Evolutionary conservation across 2,888 invertebrate species (phyloP), one percentile per base, ranked within the genome.

Genomic region (Rhamnusium bicolor): DNA sequence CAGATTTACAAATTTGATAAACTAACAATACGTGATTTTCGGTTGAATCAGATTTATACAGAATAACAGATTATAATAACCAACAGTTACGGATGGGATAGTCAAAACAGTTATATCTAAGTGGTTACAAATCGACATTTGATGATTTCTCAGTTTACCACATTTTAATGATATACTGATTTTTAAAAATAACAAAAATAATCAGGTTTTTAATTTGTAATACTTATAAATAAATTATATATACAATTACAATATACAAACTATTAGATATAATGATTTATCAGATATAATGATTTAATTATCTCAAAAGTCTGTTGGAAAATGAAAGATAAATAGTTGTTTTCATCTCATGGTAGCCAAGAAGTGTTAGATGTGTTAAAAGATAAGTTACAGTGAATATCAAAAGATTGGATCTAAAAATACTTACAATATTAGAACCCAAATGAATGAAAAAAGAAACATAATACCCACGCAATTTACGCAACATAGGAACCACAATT

Each of bases 381-480:
- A 56, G 67, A 67, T 67, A 56, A 56, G 67, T 67, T 51, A 67
- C 67, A 54, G 53, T 19, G n/a, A 56, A 46, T 65, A 16, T 29
- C 32, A 32, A 14, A 32, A 18, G 51, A 18, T 14, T 63, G 6
- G 47, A 18, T 18, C 65, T 29, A 40, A 53, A 49, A 32, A 53
- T 65, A 32, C n/a, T 29, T 51, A 8, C 6, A 49, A 47, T 12
- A 10, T 19, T 49, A 32, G 40, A 18, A 27, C 16, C 24, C 2
- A 16, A 19, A 19, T 18, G 16, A 19, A 19, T 51, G 51, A 19
- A 51, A 16, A 16, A 5, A 19, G 51, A 19, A 51, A 51, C 12
- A 49, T 49, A 49, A 49, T 40, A 12, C 8, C 40, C 4, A 51
- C 19, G 19, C 2, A 51, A 51, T 51, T 51, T 40, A 40, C 40